Evolutionary conservation across 2,113 vertebrate genomes (phyloP).

Genomic region (Trinectes maculatus): DNA sequence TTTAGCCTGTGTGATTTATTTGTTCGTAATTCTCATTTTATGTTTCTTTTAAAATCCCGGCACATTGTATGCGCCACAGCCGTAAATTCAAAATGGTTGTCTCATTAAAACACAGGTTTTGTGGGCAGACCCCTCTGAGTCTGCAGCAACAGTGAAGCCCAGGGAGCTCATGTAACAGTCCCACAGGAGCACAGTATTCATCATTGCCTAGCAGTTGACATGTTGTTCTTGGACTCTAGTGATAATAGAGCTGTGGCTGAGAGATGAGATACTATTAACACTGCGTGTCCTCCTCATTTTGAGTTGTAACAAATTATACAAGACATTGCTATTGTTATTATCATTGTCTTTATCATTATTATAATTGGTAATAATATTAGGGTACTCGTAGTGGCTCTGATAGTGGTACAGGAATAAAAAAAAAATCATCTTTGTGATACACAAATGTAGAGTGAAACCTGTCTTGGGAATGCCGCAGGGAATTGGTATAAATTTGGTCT

Average conservation of each 20-base stretch:
- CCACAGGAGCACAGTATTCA: slow-evolving; percentile 55
- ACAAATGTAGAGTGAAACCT: slow-evolving; percentile 16
- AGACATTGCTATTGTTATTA: background rate
- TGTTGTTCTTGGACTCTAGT: slow-evolving; percentile 38
- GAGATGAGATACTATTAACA: background rate
- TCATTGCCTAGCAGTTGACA: slow-evolving; percentile 56
- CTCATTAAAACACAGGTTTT: slow-evolving; percentile 63
- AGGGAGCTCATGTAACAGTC: slow-evolving; percentile 60
- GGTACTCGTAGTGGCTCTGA: background rate
- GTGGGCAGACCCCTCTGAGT: slow-evolving; percentile 60
- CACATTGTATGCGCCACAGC: slow-evolving; percentile 13
- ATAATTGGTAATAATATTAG: background rate
- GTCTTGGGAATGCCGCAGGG: background rate
- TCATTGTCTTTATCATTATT: background rate
- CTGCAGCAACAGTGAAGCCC: slow-evolving; percentile 55
- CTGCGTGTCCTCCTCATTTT: background rate
- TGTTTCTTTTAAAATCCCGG: slow-evolving; percentile 10
- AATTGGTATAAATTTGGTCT: slow-evolving; percentile 1
- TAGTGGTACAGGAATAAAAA: background rate
- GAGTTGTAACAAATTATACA: background rate
- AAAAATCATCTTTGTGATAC: background rate
- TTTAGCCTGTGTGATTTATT: background rate
- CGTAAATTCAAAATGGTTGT: slow-evolving; percentile 66
- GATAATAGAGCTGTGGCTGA: slow-evolving; percentile 25
- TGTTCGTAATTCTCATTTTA: background rate